Evolutionary conservation across 2,113 vertebrate genomes (phyloP).

Genomic region (Trinectes maculatus): DNA sequence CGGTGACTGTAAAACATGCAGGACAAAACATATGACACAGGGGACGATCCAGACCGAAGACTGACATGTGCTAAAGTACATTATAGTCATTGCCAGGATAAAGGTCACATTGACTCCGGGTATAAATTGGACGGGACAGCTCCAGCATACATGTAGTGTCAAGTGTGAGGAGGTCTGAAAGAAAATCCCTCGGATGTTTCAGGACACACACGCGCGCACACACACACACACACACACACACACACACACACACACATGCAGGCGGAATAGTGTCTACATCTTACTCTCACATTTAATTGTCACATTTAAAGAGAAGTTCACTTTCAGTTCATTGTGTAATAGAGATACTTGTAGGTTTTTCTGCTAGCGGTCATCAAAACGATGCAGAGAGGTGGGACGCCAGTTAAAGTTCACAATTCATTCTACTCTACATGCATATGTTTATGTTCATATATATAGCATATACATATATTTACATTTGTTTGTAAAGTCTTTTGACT

Average conservation of each 20-base stretch:
- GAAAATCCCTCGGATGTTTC: slow-evolving; percentile 77
- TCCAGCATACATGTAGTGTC: slow-evolving; percentile 78
- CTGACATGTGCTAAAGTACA: slow-evolving; percentile 84
- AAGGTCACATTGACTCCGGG: slow-evolving; percentile 83
- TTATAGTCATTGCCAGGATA: slow-evolving; percentile 81
- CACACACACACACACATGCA: slow-evolving; percentile 10
- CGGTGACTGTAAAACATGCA: slow-evolving; percentile 72
- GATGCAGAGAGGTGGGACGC: slow-evolving; percentile 6
- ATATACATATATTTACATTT: slow-evolving; percentile 60
- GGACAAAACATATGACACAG: slow-evolving; percentile 79
- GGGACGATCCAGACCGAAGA: slow-evolving; percentile 73
- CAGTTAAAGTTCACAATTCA: slow-evolving; percentile 19
- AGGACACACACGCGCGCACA: slow-evolving; percentile 34
- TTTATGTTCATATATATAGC: no score
- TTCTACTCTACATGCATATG: slow-evolving; percentile 13
- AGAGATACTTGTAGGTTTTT: slow-evolving; percentile 11
- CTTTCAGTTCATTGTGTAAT: slow-evolving; percentile 66
- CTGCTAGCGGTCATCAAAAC: slow-evolving; percentile 33
- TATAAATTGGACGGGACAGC: slow-evolving; percentile 84
- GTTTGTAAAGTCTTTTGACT: slow-evolving; percentile 56
- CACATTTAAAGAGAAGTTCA: slow-evolving; percentile 62
- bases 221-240: slow-evolving; percentile 6
- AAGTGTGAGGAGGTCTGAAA: slow-evolving; percentile 80
- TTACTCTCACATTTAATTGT: slow-evolving; percentile 71
- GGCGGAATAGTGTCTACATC: slow-evolving; percentile 48